Conservation (phyloP, 2,888 invertebrate species). For the Melanostoma mellinum region DNA sequence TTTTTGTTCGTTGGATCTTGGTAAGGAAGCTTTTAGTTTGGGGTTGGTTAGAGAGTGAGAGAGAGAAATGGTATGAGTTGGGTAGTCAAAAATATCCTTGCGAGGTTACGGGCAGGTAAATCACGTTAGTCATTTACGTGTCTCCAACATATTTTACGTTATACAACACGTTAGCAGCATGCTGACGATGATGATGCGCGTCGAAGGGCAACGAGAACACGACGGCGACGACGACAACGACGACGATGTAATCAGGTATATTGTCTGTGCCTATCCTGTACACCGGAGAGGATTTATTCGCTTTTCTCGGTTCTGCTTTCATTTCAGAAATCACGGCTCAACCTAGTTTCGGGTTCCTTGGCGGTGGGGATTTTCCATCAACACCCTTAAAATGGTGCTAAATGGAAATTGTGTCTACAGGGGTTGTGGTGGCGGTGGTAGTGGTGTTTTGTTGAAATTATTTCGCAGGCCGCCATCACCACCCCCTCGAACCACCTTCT, state of each 20-base stretch:
- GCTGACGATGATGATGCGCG: constrained; percentile 51
- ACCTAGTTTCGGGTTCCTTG: constrained; percentile 46
- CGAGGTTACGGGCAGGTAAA: constrained; percentile 56
- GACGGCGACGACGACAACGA: constrained; percentile 16
- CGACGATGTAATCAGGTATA: constrained; percentile 69
- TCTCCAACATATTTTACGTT: constrained; percentile 54
- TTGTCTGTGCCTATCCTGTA: constrained; percentile 52
- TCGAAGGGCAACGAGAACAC: constrained; percentile 42
- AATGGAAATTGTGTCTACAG: constrained; percentile 55
- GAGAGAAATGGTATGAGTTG: constrained; percentile 11
- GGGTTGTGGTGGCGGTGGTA: not conserved
- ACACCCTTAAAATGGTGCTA: constrained; percentile 53
- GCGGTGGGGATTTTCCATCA: constrained; percentile 52
- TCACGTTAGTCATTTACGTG: constrained; percentile 69
- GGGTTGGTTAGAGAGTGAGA: too few species aligned
- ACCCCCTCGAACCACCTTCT: constrained; percentile 17
- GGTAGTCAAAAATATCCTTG: constrained; percentile 46
- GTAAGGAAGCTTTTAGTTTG: not conserved
- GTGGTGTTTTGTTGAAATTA: constrained; percentile 47
- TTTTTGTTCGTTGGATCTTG: constrained; percentile 1
- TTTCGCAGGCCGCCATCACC: constrained; percentile 9
- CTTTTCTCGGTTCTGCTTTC: constrained; percentile 36
- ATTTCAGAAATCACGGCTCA: constrained; percentile 62
- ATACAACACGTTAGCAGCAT: constrained; percentile 33
- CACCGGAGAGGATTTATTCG: constrained; percentile 55